Evolutionary conservation across 2,113 vertebrate genomes (phyloP).

Genomic region (Argyrosomus japonicus): DNA sequence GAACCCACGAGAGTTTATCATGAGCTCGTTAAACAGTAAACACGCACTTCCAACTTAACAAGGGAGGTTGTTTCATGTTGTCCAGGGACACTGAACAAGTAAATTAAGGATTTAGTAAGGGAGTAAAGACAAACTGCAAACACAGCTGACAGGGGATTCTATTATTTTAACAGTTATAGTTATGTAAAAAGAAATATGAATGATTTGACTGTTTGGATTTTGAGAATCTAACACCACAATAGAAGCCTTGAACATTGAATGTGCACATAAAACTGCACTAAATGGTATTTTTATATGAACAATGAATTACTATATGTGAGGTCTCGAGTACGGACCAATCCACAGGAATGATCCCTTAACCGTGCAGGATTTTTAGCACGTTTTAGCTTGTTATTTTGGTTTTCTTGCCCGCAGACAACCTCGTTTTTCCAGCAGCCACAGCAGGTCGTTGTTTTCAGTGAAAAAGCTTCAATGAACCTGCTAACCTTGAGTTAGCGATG

Average conservation of each 20-base stretch:
- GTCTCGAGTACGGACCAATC: background rate
- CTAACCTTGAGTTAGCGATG: background rate
- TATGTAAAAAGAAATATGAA: background rate
- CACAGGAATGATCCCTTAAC: background rate
- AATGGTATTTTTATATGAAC: background rate
- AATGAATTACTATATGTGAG: background rate
- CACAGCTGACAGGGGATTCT: background rate
- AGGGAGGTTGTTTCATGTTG: conserved; percentile 6
- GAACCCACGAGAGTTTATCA: conserved; percentile 4
- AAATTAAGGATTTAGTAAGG: conserved; percentile 16
- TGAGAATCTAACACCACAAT: background rate
- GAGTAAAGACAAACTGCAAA: background rate
- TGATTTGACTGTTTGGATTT: background rate
- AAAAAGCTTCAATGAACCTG: background rate
- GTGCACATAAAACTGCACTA: background rate
- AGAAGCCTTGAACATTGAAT: background rate
- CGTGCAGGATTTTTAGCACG: background rate
- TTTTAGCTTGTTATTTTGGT: background rate
- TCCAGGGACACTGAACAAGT: background rate
- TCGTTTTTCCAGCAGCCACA: background rate
- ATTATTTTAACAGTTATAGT: background rate
- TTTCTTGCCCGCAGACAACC: too few species aligned
- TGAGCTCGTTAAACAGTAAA: conserved; percentile 20
- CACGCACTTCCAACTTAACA: conserved; percentile 20
- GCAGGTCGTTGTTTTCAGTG: background rate